Evolutionary conservation across 2,113 vertebrate species (phyloP).

Genomic region (Menidia beryllina): DNA sequence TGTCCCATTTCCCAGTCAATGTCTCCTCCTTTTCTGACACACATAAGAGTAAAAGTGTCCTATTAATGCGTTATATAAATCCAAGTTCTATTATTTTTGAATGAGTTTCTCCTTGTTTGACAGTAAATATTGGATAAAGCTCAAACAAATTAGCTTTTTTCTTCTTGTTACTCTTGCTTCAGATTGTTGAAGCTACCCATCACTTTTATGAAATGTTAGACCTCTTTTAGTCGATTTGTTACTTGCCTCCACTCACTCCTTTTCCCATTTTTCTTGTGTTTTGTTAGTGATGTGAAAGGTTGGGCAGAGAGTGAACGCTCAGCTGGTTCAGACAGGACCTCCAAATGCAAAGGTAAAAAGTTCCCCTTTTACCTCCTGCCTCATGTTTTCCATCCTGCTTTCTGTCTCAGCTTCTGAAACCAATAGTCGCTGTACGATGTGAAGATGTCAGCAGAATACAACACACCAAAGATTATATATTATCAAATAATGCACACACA

Average conservation of each 20-base stretch:
- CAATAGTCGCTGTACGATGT: constrained; percentile 19
- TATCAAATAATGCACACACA: constrained; percentile 2
- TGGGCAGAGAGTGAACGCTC: constrained; percentile 23
- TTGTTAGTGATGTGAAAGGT: constrained; percentile 56
- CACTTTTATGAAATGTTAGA: constrained; percentile 18
- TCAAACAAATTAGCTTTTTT: constrained; percentile 10
- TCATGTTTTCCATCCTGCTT: constrained; percentile 26
- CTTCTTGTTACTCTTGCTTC: constrained; percentile 11
- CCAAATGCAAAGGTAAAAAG: constrained; percentile 59
- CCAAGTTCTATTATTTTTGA: constrained; percentile 26
- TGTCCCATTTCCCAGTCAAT: constrained; percentile 34
- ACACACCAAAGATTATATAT: constrained; percentile 40
- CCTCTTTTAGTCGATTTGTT: constrained; percentile 40
- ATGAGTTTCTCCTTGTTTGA: neutral
- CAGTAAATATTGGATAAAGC: neutral
- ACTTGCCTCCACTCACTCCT: constrained; percentile 1
- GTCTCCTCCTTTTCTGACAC: constrained; percentile 24
- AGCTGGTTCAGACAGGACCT: constrained; percentile 48
- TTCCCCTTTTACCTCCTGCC: neutral
- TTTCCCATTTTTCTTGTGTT: constrained; percentile 20
- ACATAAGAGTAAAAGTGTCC: constrained; percentile 36
- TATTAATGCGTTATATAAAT: constrained; percentile 54
- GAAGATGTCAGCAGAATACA: constrained; percentile 43
- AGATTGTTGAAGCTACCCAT: constrained; percentile 23
- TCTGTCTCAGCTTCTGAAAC: constrained; percentile 19